A percentile compares a stretch with the other conserved stretches of the same genome.
phyloP scores from a whole-genome alignment of 2,888 invertebrate species.

The Odontothrips loti region DNA sequence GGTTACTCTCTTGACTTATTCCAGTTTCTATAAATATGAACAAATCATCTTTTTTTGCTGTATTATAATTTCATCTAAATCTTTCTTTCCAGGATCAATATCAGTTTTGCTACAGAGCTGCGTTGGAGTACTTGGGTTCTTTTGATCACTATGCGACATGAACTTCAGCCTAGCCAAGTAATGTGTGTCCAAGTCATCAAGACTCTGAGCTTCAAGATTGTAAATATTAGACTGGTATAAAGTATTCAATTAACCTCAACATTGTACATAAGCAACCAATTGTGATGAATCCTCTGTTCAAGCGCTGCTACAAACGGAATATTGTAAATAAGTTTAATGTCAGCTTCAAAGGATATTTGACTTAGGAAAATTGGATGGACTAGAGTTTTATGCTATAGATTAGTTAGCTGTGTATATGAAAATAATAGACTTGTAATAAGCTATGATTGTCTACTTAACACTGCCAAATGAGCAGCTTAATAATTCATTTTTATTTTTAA shows the following conservation, averaged over 20 bases:
- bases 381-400: not conserved
- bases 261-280: not conserved
- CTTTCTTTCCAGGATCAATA: constrained; percentile 81
- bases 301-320: too few relatives aligned
- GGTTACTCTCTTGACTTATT: constrained; percentile 54
- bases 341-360: not conserved
- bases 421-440: not conserved
- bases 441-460: not conserved
- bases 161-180: constrained; percentile 41
- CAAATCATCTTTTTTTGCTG: not conserved
- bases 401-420: constrained; percentile 7
- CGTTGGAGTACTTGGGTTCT: constrained; percentile 95
- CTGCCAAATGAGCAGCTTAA: not conserved
- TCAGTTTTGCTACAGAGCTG: constrained; percentile 98
- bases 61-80: constrained; percentile 35
- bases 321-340: not conserved
- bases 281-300: constrained; percentile 3
- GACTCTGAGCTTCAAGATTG: not conserved
- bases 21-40: not conserved
- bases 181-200: constrained; percentile 1
- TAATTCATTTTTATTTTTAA: not conserved
- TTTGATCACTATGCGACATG: constrained; percentile 94
- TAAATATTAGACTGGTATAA: constrained; percentile 7
- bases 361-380: not conserved
- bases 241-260: not conserved